Base-by-base conservation (phyloP, 2,113 vertebrate genomes). In the Ptilonorhynchus violaceus region DNA sequence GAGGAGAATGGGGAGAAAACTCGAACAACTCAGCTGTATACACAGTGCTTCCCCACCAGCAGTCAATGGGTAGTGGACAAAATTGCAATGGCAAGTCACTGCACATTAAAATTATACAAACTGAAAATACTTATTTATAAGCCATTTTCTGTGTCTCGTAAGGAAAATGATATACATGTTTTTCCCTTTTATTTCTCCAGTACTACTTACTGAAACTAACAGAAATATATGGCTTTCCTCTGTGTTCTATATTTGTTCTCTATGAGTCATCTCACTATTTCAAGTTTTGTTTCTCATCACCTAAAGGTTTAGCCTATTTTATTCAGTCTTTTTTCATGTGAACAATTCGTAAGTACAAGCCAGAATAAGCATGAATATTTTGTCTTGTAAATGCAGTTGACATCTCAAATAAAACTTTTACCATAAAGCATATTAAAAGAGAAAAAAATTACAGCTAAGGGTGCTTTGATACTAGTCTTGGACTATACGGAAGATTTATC, bases 201-300 rank as follows among this genome's bases (percentile, higher is more conserved):
- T 49, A 39, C n/a, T 58, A 11, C 47, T 73, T 72, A 85, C 22
- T 37, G 53, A 89, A 28, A 58, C 19, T 76, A 76, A 76, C 35
- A 85, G 62, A 85, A 96, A 87, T 67, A 92, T 91, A 79, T 62
- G 53, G 15, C 25, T 92, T 88, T 92, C 14, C 63, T 91, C 64
- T 55, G 11, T 35, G n/a, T 44, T 95, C 78, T 94, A 25, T 79
- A 89, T 85, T 82, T 89, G 62, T 70, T 56, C 79, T 92, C 41
- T 73, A 5, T 90, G 93, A 97, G 49, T 95, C 74, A 96, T 63
- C 46, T 58, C 78, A 85, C 58, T 95, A 90, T 85, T 93, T 82
- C 76, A 88, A 83, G 67, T 92, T 82, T 89, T 91, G 39, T 78
- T 95, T 88, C 92, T 88, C 70, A 83, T 55, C 62, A 46, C 42